Evolutionary conservation across 2,113 vertebrate genomes (phyloP).

Genomic region (Pongo abelii): DNA sequence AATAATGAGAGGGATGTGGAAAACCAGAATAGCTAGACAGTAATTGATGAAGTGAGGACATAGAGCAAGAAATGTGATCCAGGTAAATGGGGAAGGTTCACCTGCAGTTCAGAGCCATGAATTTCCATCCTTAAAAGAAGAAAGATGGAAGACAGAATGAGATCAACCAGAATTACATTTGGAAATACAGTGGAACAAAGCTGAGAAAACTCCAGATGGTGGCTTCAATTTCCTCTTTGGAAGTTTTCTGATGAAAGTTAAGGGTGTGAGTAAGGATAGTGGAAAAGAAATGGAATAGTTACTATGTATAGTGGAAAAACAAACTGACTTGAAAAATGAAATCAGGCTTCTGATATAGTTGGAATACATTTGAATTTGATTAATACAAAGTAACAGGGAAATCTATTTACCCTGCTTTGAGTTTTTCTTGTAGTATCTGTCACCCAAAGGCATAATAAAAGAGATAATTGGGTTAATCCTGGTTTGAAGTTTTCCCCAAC

Average conservation of each 20-base stretch:
- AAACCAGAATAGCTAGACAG: neutral
- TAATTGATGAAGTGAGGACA: neutral
- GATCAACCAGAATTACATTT: neutral
- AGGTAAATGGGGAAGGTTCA: neutral
- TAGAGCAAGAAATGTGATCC: neutral
- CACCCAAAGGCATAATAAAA: neutral
- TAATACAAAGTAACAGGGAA: neutral
- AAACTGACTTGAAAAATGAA: neutral
- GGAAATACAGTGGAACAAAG: neutral
- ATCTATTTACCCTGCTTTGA: neutral
- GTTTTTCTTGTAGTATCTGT: neutral
- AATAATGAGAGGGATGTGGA: neutral
- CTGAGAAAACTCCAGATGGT: neutral
- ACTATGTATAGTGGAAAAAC: neutral
- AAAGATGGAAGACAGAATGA: neutral
- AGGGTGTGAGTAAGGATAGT: neutral
- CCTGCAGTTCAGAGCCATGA: neutral
- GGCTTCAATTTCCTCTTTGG: neutral
- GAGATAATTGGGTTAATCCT: neutral
- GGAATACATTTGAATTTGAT: neutral
- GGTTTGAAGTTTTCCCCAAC: neutral
- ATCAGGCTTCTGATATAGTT: neutral
- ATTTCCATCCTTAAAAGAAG: neutral
- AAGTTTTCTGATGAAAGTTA: neutral
- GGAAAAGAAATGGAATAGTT: neutral